Conservation (phyloP, 2,113 vertebrate genomes). For the Marmota monax region DNA sequence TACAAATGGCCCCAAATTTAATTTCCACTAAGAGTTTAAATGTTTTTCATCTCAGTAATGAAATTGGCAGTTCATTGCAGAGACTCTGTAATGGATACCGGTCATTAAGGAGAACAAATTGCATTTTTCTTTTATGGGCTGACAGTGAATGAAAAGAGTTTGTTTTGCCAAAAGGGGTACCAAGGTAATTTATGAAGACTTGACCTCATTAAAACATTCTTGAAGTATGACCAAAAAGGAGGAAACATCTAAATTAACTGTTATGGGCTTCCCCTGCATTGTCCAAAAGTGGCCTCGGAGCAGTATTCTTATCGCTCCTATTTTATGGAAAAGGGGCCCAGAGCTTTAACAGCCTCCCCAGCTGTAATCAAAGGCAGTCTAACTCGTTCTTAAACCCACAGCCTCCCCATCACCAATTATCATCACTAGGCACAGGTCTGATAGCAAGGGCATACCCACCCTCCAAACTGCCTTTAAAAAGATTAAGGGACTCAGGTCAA, state of each 20-base stretch:
- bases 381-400: background rate
- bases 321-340: slow-evolving; percentile 15
- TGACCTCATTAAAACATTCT: slow-evolving; percentile 52
- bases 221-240: slow-evolving; percentile 52
- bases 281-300: slow-evolving; percentile 18
- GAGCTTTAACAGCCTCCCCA: slow-evolving; percentile 15
- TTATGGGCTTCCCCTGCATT: background rate
- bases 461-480: slow-evolving; percentile 2
- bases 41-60: slow-evolving; percentile 57
- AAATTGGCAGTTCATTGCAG: slow-evolving; percentile 49
- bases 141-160: slow-evolving; percentile 49
- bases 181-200: slow-evolving; percentile 62
- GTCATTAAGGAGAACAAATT: slow-evolving; percentile 54
- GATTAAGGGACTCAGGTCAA: background rate
- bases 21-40: slow-evolving; percentile 66
- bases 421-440: background rate
- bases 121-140: slow-evolving; percentile 50
- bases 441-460: background rate
- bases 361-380: background rate
- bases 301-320: background rate
- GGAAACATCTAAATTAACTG: slow-evolving; percentile 49
- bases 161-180: slow-evolving; percentile 58
- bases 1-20: slow-evolving; percentile 59
- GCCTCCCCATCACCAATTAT: background rate
- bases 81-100: slow-evolving; percentile 29